Evolutionary conservation across 30 jellyfish, hydroid and myxozoan genomes (phyloP).

Genomic region (Chironex yamaguchii): DNA sequence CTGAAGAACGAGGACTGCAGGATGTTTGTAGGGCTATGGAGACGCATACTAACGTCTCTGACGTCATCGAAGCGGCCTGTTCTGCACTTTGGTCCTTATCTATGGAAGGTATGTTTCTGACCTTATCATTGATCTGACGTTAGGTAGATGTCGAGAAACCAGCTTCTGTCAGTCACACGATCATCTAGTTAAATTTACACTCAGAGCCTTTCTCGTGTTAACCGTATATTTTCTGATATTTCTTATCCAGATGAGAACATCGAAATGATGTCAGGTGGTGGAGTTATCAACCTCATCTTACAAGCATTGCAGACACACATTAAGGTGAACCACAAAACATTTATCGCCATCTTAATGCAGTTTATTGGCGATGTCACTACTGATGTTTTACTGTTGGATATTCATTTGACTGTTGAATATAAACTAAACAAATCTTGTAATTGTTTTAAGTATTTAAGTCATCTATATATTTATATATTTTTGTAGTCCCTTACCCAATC

Average conservation of each 20-base stretch:
- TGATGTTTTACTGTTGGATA: too few relatives aligned
- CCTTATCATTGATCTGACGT: too few relatives aligned
- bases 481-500: too few relatives aligned
- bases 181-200: not conserved
- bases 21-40: conserved; percentile 77
- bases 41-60: conserved; percentile 61
- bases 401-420: too few relatives aligned
- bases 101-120: conserved; percentile 94
- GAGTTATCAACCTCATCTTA: conserved; percentile 48
- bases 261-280: conserved; percentile 80
- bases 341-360: not conserved
- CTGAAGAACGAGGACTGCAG: conserved; percentile 77
- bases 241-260: conserved; percentile 79
- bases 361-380: not conserved
- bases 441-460: too few relatives aligned
- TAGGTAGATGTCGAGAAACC: conserved; percentile 46
- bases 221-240: too few relatives aligned
- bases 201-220: not conserved
- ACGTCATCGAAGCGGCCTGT: conserved; percentile 90
- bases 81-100: conserved; percentile 92
- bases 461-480: too few relatives aligned
- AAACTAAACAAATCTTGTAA: too few relatives aligned
- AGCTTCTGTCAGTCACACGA: not conserved
- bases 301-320: conserved; percentile 72
- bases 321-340: conserved; percentile 52